Evolutionary conservation across 2,113 vertebrate genomes (phyloP).

Genomic region (Empidonax traillii): DNA sequence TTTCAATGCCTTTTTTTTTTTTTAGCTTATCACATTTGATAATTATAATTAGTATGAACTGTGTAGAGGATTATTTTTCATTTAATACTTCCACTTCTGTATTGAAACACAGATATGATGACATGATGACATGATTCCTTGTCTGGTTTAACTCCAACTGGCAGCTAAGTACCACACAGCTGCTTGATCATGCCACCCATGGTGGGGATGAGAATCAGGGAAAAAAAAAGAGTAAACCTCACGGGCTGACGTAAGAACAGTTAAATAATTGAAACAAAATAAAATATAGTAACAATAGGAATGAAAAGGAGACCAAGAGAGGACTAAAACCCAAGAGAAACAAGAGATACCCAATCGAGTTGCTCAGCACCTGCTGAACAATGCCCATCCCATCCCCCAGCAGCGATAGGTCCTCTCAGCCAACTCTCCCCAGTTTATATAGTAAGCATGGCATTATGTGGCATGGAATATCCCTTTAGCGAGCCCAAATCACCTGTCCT

Average conservation of each 20-base stretch:
- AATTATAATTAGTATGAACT: not conserved
- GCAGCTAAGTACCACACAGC: rapidly evolving
- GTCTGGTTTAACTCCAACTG: not conserved
- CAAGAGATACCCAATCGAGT: not conserved
- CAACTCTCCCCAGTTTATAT: not conserved
- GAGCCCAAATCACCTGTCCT: not conserved
- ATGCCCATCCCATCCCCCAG: not conserved
- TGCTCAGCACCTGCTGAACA: not conserved
- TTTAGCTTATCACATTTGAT: not conserved
- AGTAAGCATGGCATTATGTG: not conserved
- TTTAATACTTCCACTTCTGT: not conserved
- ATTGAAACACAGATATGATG: not conserved
- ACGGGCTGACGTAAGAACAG: not conserved
- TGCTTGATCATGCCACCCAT: not conserved
- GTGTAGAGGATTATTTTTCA: not conserved
- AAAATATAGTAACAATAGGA: not conserved
- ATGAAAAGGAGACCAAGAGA: not conserved
- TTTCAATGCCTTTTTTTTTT: not conserved
- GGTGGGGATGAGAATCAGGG: not conserved
- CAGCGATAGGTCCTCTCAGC: rapidly evolving
- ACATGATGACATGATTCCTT: not conserved
- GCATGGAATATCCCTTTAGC: too few relatives aligned
- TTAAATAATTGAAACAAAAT: not conserved
- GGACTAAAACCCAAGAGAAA: not conserved
- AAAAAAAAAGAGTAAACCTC: not conserved